These are phyloP conservation scores for Sinodicranocentrus sp. DNA, from an alignment of 2,888 invertebrate genomes.

Conservation along the genomic window DNA sequence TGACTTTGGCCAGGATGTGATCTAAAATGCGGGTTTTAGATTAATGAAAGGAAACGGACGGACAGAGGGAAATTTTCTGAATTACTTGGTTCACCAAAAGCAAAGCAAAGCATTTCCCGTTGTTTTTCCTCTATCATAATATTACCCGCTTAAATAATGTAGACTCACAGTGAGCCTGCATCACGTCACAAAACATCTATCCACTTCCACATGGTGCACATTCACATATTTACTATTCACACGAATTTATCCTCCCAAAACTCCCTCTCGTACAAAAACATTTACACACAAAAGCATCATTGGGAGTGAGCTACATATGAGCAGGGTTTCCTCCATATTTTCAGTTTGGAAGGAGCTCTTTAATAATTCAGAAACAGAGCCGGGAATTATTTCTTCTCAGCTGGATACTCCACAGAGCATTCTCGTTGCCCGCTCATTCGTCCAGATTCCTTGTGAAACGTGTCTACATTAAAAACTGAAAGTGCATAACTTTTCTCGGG, in stretches of 20 bases:
- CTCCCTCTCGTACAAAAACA: too few species aligned
- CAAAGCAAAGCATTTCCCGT: conserved; percentile 27
- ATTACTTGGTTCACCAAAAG: too few species aligned
- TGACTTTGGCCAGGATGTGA: neutral
- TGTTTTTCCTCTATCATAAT: neutral
- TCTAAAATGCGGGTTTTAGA: conserved; percentile 56
- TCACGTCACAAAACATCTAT: conserved; percentile 43
- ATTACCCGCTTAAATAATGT: conserved; percentile 7
- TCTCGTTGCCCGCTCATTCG: neutral
- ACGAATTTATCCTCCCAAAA: too few species aligned
- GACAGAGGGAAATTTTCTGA: conserved; percentile 49
- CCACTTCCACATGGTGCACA: conserved; percentile 13
- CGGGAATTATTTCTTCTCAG: conserved; percentile 34
- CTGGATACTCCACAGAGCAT: conserved; percentile 22
- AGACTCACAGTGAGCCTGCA: conserved; percentile 7
- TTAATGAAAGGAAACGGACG: conserved; percentile 57
- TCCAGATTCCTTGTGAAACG: neutral
- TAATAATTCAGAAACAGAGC: conserved; percentile 54
- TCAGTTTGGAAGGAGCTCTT: conserved; percentile 9
- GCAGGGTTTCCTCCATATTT: too few species aligned
- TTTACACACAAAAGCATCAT: too few species aligned
- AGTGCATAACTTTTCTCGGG: too few species aligned
- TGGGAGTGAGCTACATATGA: too few species aligned
- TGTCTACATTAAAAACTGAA: too few species aligned
- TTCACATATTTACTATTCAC: conserved; percentile 34